phyloP scores from a whole-genome alignment of 1,140 invertebrate genomes.

The Tribolium madens region DNA sequence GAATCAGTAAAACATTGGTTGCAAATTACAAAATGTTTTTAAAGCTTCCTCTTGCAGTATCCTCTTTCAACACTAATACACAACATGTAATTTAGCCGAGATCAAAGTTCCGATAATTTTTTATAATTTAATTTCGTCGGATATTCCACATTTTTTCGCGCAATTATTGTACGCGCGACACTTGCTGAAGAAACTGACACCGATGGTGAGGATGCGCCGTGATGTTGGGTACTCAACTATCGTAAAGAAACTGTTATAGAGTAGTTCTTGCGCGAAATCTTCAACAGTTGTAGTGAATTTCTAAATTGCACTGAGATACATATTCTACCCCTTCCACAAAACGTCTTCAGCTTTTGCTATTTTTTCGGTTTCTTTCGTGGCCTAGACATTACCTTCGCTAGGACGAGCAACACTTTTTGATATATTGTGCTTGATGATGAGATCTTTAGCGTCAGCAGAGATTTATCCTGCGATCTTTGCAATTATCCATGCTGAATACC shows the following conservation, averaged over 20 bases:
- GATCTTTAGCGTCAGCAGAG: not conserved
- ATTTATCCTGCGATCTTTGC: slow-evolving; percentile 3
- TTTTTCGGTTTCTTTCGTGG: slow-evolving; percentile 26
- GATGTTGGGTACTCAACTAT: slow-evolving; percentile 28
- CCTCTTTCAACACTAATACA: slow-evolving; percentile 43
- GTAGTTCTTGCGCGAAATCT: slow-evolving; percentile 52
- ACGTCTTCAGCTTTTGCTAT: slow-evolving; percentile 10
- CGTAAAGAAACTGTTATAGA: slow-evolving; percentile 35
- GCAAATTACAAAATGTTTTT: slow-evolving; percentile 44
- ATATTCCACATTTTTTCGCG: slow-evolving; percentile 35
- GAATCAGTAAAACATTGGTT: slow-evolving; percentile 44
- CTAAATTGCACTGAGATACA: slow-evolving; percentile 56
- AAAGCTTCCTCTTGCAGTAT: slow-evolving; percentile 47
- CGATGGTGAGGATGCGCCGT: slow-evolving; percentile 16
- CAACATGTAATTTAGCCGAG: slow-evolving; percentile 37
- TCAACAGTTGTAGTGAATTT: slow-evolving; percentile 53
- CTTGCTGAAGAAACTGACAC: slow-evolving; percentile 20
- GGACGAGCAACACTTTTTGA: not conserved
- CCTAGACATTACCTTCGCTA: slow-evolving; percentile 29
- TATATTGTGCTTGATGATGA: not conserved
- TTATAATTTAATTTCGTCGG: slow-evolving; percentile 3
- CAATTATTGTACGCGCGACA: slow-evolving; percentile 4
- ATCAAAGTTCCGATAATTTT: slow-evolving; percentile 16
- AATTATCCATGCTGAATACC: not conserved
- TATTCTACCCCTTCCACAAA: slow-evolving; percentile 55